Evolutionary conservation across 2,888 invertebrate genomes (phyloP), one percentile per base, ranked within the genome.

Genomic region (Plagodis dolabraria): DNA sequence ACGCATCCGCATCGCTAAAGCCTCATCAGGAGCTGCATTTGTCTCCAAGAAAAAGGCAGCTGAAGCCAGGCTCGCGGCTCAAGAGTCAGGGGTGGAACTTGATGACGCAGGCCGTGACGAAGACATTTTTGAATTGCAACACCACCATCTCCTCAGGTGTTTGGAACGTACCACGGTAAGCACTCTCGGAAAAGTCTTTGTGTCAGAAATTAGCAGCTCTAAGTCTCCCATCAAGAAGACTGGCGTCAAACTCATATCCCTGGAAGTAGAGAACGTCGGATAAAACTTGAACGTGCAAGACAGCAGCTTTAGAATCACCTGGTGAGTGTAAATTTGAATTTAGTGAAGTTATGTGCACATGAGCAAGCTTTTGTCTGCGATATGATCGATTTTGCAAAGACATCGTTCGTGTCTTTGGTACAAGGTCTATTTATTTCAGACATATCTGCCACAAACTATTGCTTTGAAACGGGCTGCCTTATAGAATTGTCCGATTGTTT

Each of bases 1-100:
- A 40, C 96, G 99, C 65, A 99, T 99, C 80, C 96, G 99, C 64
- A 99, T 99, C 85, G 99, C 99, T 56, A 99, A 99, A 89, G 99
- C 99, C 55, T 99, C 99, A 4, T 99, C 98, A 12, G 99, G 99
- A 5, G 99, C 99, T 5, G 99, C 99, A 4, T 99, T 99, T 89
- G 98, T 99, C 71, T 97, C 96, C 84, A 99, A 99, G 94, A 99
- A 99, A 95, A 99, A 99, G 87, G 99, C 99, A 0, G 98, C 98
- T 2, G 99, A 99, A 83, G 99, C 98, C 0, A 94, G 99, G 48
- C 94, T 99, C 77, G 98, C 98, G 54, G 97, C 98, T 53, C 96
- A 97, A 91, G 98, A 98, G 90, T 97, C 97, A 47, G 98, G 99
- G 47, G 95, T 98, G 72, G 97, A 98, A 76, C 91, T 97, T 74